Evolutionary conservation across 2,797 vertebrate species (phyloP).

Genomic region (Liasis olivaceus): DNA sequence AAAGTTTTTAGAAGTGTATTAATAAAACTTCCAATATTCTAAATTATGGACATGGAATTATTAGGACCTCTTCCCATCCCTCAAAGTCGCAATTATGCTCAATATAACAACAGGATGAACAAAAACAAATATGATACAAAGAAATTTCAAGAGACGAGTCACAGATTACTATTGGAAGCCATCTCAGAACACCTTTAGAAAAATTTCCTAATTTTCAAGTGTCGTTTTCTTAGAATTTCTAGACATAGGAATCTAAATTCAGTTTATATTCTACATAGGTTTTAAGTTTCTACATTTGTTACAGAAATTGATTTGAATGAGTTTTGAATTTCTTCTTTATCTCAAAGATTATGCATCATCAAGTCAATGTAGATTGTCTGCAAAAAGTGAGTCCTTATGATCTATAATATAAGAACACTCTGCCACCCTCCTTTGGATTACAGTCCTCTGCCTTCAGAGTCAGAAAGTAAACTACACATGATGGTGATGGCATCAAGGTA

Average conservation of each 20-base stretch:
- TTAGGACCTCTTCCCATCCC: not conserved
- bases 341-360: not conserved
- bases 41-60: not conserved
- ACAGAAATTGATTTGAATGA: rapidly evolving
- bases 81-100: too few species aligned
- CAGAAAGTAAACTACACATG: not conserved
- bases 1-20: not conserved
- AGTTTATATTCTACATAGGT: not conserved
- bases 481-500: not conserved
- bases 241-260: not conserved
- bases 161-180: not conserved
- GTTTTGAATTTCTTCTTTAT: not conserved
- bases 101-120: not conserved
- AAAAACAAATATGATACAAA: not conserved
- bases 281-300: not conserved
- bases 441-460: not conserved
- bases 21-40: not conserved
- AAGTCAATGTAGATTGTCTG: not conserved
- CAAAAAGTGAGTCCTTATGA: not conserved
- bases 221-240: not conserved
- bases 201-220: not conserved
- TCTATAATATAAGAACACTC: not conserved
- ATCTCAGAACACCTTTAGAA: too few species aligned
- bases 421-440: not conserved
- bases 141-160: not conserved